Base-by-base conservation (phyloP, 2,797 vertebrate species). In the Pipistrellus kuhlii region DNA sequence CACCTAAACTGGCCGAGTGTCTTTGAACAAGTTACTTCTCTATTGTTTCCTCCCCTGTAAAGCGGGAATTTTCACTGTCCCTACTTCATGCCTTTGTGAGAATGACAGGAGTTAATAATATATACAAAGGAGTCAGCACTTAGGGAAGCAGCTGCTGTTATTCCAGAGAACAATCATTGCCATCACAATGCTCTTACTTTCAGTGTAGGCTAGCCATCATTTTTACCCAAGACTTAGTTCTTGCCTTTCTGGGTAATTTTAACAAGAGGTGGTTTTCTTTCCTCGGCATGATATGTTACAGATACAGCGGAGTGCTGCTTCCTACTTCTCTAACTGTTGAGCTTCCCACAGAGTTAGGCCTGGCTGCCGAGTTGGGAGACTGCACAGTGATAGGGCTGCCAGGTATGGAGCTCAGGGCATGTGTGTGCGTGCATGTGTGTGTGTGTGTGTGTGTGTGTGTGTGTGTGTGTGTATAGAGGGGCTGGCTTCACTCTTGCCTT, bases 201-300 rank as follows among this genome's bases (percentile, higher is more conserved):
- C 27, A n/a, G 30, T 44, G 1, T 55, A 84, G n/a, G 23, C 62
- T 90, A 85, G 32, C n/a, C 14, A 20, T 46, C 82, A 35, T 83
- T 95, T 75, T 71, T 17, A 77, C 38, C 12, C 59, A 44, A 11
- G 41, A 88, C 48, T 78, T 88, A 27, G 17, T 32, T 76, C 69
- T 93, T 88, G 20, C 12, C 9, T 91, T 78, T 75, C 17, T 75
- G 32, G 23, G 17, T 83, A 59, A 48, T 59, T 92, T 93, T 80
- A 85, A 30, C 32, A 59, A 55, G 41, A 76, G 6, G 44, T 57
- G 48, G 8, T 44, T 59, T 92, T 46, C 32, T n/a, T 84, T 78
- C 20, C 14, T 83, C 53, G 20, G 2, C 2, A 69, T 27, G 23
- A 8, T 51, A 46, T 17, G 2, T 73, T 66, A 30, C 12, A n/a